These are phyloP conservation scores for Ecliptopera silaceata DNA, from an alignment of 2,888 invertebrate genomes.

Conservation along the genomic window DNA sequence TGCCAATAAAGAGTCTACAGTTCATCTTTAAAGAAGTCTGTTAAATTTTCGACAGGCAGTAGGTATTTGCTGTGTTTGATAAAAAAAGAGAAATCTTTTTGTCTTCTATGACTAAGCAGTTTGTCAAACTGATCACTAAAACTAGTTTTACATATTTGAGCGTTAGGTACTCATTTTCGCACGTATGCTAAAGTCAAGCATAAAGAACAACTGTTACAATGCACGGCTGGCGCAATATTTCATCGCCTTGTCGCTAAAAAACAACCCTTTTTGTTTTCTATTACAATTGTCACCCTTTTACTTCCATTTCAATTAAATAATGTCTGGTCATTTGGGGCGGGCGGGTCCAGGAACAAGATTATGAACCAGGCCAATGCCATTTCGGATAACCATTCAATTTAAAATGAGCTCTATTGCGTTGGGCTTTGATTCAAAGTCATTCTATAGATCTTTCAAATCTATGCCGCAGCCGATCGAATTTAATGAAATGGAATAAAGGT, in stretches of 20 bases:
- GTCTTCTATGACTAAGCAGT: neutral
- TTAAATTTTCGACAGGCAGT: too few species aligned
- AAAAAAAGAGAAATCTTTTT: neutral
- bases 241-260: conserved; percentile 73
- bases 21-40: too few species aligned
- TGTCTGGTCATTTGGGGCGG: conserved; percentile 82
- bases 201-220: conserved; percentile 78
- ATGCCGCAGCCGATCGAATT: too few species aligned
- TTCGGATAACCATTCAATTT: neutral
- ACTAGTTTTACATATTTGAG: too few species aligned
- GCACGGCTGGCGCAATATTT: conserved; percentile 81
- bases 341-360: conserved; percentile 36
- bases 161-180: conserved; percentile 21
- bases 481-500: neutral
- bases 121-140: neutral
- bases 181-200: conserved; percentile 33
- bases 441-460: neutral
- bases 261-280: conserved; percentile 79
- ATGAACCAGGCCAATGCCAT: neutral
- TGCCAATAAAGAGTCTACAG: too few species aligned
- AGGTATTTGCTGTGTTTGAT: too few species aligned
- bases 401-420: conserved; percentile 6
- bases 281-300: conserved; percentile 82
- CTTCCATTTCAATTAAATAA: conserved; percentile 82
- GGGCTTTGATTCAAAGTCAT: neutral